phyloP scores from a whole-genome alignment of 2,113 vertebrate species.

The Hippocampus comes region DNA sequence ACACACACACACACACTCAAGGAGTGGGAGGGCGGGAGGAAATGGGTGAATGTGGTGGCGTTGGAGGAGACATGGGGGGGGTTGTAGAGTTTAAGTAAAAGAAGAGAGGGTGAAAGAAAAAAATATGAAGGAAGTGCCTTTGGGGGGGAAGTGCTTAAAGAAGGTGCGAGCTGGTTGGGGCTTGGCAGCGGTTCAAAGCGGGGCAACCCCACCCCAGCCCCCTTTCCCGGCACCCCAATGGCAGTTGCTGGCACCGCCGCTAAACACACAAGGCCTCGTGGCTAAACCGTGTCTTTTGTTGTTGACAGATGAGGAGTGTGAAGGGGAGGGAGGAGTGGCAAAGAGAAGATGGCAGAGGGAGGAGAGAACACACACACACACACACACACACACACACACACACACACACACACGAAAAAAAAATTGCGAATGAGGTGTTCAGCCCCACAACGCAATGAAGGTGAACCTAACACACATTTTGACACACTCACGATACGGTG shows the following conservation, averaged over 20 bases:
- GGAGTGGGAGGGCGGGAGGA: constrained; percentile 57
- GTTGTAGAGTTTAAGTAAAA: constrained; percentile 26
- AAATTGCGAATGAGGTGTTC: too few relatives aligned
- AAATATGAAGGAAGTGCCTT: constrained; percentile 70
- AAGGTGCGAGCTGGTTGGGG: constrained; percentile 68
- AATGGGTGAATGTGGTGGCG: constrained; percentile 45
- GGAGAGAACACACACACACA: constrained; percentile 56
- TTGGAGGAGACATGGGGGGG: constrained; percentile 30
- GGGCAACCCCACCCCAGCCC: constrained; percentile 34
- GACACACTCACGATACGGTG: too few relatives aligned
- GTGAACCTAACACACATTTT: too few relatives aligned
- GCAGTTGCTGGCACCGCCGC: constrained; percentile 75
- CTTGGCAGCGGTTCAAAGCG: constrained; percentile 76
- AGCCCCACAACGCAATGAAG: too few relatives aligned
- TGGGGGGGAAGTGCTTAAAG: constrained; percentile 70
- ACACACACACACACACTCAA: constrained; percentile 31
- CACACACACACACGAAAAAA: constrained; percentile 27
- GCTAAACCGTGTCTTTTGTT: constrained; percentile 72
- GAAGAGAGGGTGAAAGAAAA: constrained; percentile 19
- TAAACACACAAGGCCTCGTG: constrained; percentile 79
- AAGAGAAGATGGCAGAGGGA: constrained; percentile 15
- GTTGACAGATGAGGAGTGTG: constrained; percentile 62
- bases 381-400: neutral
- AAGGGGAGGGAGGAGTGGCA: constrained; percentile 52
- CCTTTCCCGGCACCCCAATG: constrained; percentile 69